These are phyloP conservation scores for Cyaniris semiargus DNA, from an alignment of 2,888 invertebrate genomes.

Conservation along the genomic window DNA sequence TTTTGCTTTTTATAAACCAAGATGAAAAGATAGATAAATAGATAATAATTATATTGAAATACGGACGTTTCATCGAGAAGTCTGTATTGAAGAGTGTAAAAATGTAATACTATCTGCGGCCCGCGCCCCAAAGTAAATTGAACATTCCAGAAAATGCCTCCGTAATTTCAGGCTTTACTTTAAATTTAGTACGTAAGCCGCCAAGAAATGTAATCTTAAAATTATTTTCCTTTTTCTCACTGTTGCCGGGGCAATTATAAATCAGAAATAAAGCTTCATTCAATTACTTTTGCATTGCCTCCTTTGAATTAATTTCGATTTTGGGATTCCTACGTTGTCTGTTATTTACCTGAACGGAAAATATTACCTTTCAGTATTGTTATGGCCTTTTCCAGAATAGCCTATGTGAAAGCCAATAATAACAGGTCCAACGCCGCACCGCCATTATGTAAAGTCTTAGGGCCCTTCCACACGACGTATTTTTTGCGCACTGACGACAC, in stretches of 20 bases:
- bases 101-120: slow-evolving; percentile 51
- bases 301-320: slow-evolving; percentile 3
- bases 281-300: slow-evolving; percentile 39
- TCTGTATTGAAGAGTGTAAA: slow-evolving; percentile 57
- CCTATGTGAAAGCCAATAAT: too few species aligned
- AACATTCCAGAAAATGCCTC: slow-evolving; percentile 67
- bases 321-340: background rate
- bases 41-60: background rate
- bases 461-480: too few species aligned
- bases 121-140: slow-evolving; percentile 64
- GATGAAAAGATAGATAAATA: too few species aligned
- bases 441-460: too few species aligned
- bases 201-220: slow-evolving; percentile 68
- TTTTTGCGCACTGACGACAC: too few species aligned
- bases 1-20: too few species aligned
- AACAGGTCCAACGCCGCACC: too few species aligned
- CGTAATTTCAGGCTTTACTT: slow-evolving; percentile 66
- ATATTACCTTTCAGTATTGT: background rate
- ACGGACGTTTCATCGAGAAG: slow-evolving; percentile 19
- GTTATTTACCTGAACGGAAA: background rate
- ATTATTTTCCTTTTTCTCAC: slow-evolving; percentile 56
- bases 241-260: slow-evolving; percentile 49
- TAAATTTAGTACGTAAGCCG: slow-evolving; percentile 69
- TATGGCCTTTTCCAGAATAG: too few species aligned
- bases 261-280: slow-evolving; percentile 46